phyloP scores from a whole-genome alignment of 2,888 invertebrate genomes.

The Andrena haemorrhoa region DNA sequence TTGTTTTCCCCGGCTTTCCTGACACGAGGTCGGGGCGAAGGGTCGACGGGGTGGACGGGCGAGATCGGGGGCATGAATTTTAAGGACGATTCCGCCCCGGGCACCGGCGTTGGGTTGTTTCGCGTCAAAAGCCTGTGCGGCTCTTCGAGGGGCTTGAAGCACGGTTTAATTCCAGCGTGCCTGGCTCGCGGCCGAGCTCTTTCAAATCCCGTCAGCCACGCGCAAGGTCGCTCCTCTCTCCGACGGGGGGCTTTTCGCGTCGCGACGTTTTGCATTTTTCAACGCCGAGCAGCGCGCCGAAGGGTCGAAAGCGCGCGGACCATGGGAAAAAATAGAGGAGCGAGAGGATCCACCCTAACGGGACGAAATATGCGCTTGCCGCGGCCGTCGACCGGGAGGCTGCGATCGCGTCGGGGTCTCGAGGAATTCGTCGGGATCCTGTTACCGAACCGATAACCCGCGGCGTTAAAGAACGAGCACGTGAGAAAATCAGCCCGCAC shows the following conservation, averaged over 20 bases:
- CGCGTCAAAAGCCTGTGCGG: constrained; percentile 27
- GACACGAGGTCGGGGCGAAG: constrained; percentile 1
- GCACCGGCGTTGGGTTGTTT: constrained; percentile 29
- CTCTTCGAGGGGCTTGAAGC: constrained; percentile 47
- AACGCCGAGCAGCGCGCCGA: not conserved
- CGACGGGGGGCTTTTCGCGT: constrained; percentile 1
- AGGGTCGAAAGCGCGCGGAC: not conserved
- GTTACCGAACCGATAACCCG: too few species aligned
- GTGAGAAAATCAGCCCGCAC: constrained; percentile 19
- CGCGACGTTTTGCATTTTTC: constrained; percentile 20
- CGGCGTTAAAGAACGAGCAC: too few species aligned
- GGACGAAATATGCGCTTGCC: too few species aligned
- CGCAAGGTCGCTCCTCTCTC: constrained; percentile 6
- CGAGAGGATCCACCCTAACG: not conserved
- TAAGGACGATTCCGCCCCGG: constrained; percentile 39
- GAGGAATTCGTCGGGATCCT: not conserved
- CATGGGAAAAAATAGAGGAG: not conserved
- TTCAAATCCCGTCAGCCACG: not conserved
- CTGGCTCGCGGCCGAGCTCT: not conserved
- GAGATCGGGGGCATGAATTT: constrained; percentile 51
- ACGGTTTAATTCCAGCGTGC: constrained; percentile 41
- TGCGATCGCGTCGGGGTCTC: not conserved
- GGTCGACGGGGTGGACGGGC: constrained; percentile 19
- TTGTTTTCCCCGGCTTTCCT: constrained; percentile 8
- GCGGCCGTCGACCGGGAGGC: too few species aligned